phyloP scores from a whole-genome alignment of 2,888 invertebrate genomes.

The Xestia sexstrigata region DNA sequence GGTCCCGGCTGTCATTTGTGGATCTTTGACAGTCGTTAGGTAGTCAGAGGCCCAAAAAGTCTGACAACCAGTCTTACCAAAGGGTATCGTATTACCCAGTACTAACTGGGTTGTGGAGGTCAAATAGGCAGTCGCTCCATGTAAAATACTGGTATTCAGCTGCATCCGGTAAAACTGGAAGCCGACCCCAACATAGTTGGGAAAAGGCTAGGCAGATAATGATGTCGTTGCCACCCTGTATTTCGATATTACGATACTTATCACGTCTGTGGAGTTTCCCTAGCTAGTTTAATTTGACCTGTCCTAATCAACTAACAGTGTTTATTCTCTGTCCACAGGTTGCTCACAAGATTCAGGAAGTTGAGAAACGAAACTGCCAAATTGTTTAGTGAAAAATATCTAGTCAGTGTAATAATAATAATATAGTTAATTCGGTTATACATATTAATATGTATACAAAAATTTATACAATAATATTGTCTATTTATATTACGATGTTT shows the following conservation, averaged over 20 bases:
- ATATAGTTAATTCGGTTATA: conserved; percentile 85
- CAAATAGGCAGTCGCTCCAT: too few relatives aligned
- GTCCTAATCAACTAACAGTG: not conserved
- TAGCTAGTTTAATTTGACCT: not conserved
- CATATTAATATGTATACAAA: conserved; percentile 88
- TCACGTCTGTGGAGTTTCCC: not conserved
- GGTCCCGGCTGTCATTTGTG: too few relatives aligned
- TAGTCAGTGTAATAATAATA: conserved; percentile 88
- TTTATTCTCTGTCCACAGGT: conserved; percentile 77
- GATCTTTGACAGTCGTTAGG: too few relatives aligned
- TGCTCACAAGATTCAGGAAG: conserved; percentile 90
- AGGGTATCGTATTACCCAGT: too few relatives aligned
- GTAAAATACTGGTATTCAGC: too few relatives aligned
- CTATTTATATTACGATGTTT: conserved; percentile 85
- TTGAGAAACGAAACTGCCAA: conserved; percentile 86
- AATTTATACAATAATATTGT: conserved; percentile 90
- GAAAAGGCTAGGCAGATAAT: too few relatives aligned
- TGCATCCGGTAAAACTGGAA: too few relatives aligned
- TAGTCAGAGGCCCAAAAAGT: too few relatives aligned
- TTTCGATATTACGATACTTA: not conserved
- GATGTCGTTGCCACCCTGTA: too few relatives aligned
- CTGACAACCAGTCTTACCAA: too few relatives aligned
- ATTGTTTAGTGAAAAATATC: conserved; percentile 82
- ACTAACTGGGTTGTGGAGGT: too few relatives aligned
- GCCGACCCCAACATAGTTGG: too few relatives aligned